Base-by-base conservation (phyloP, 2,888 invertebrate species). In the Aleiodes testaceus region DNA sequence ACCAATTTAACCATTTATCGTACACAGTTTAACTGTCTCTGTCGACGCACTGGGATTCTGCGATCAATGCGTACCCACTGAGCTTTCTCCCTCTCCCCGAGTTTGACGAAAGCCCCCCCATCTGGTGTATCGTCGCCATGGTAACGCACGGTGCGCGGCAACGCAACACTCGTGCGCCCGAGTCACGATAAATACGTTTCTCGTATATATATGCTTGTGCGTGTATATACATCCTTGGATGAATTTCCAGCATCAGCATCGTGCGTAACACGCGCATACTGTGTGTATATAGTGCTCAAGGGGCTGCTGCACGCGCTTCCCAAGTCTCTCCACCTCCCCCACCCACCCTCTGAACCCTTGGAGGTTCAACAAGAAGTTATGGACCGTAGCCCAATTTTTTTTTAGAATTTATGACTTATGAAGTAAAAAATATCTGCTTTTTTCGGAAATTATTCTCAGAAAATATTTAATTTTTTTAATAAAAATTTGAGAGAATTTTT, bases 61-160 rank as follows among this genome's bases (percentile, higher is more conserved):
- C 87, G 87, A 87, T 87, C 87, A 83, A 87, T 87, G 87, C 87
- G 87, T 86, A 79, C 74, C 75, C 84, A 83, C 83, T 83, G 84
- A 20, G 53, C 53, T 53, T 53, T 53, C 53, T 53, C 52, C 59
- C 53, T 22, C 53, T 16, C 53, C 26, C 26, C 6, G 11, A 12
- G 26, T 11, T 12, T 26, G 7, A 11, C 79, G 80, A 81, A 36
- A 36, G 9, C 36, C 36, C 75, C 68, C 68, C 66, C 45, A 44
- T 42, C 59, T 42, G 42, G 36, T 42, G 11, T 36, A 36, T 78
- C 80, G 87, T 87, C 79, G 84, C 80, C 82, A 87, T 87, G 85
- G 85, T 79, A 83, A 87, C 87, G 75, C 86, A 76, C 69, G 72
- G 81, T 79, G 83, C 83, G 83, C 82, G 79, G 83, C 81, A 76